Conservation (phyloP, 2,888 invertebrate genomes). For the Drosophila nr. medialis region DNA sequence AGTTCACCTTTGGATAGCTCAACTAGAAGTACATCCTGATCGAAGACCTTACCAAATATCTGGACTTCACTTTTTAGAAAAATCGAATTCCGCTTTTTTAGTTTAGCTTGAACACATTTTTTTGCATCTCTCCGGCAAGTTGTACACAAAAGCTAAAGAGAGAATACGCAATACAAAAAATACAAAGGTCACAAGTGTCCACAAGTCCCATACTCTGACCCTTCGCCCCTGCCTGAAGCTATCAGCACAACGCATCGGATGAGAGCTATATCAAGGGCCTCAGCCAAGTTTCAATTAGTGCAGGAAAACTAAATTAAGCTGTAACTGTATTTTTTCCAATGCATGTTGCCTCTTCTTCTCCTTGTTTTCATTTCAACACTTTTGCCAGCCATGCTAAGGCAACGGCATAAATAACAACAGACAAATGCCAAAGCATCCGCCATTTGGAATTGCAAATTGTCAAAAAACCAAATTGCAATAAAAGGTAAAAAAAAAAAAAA, state of each 20-base stretch:
- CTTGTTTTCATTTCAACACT: slow-evolving; percentile 12
- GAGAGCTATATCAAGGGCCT: slow-evolving; percentile 29
- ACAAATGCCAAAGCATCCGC: slow-evolving; percentile 25
- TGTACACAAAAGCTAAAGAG: neutral
- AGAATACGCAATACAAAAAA: neutral
- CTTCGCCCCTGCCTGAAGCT: no score
- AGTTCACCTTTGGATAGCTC: neutral
- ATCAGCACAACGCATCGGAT: neutral
- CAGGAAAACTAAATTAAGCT: slow-evolving; percentile 70
- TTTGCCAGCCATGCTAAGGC: slow-evolving; percentile 29
- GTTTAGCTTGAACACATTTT: no score
- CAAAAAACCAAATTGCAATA: slow-evolving; percentile 25
- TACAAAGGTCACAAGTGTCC: slow-evolving; percentile 55
- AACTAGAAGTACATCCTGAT: neutral
- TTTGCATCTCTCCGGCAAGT: neutral
- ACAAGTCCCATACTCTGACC: slow-evolving; percentile 31
- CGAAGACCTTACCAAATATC: neutral
- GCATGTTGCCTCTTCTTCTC: neutral
- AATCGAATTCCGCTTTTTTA: neutral
- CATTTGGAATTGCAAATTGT: slow-evolving; percentile 59
- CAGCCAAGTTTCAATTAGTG: slow-evolving; percentile 71
- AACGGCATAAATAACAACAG: slow-evolving; percentile 65
- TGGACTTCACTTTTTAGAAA: neutral
- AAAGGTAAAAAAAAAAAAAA: neutral
- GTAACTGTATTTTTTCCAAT: slow-evolving; percentile 39